Evolutionary conservation across 1,140 invertebrate genomes (phyloP), one percentile per base, ranked within the genome.

Genomic region (Callitettix versicolor): DNA sequence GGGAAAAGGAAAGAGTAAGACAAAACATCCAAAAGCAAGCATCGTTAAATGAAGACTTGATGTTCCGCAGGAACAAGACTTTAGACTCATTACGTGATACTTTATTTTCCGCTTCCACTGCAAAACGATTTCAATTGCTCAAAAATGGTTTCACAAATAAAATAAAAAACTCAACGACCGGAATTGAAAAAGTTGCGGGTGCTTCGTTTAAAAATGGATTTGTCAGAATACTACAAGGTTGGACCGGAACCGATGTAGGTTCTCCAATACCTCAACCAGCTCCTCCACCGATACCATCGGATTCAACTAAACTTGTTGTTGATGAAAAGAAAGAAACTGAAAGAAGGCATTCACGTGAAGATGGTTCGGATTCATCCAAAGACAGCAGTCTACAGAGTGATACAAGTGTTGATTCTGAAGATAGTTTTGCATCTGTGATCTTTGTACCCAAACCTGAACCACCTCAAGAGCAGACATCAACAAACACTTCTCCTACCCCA

Each of bases 341-440:
- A 60, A 68, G 84, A 38, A 73, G 85, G 24, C 72, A 79, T 24
- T 87, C 85, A 0, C 76, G 80, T 53, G 89, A 92, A 68, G 89
- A 91, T 59, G 87, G 87, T 6, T 92, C 89, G 0, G 90, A 93
- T 65, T 91, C 88, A 0, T 90, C 88, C 1, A 94, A 93, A 71
- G 88, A 93, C 64, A 90, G 86, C 64, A 92, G 89, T 68, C 74
- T 93, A 43, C 90, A 93, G 67, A 92, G 88, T 68, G 90, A 94
- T 63, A 93, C 91, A 0, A 92, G 89, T 69, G 84, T 94, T 2
- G 90, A 94, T 68, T 91, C 88, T 1, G 89, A 94, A 70, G 90
- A 94, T 62, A 91, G 87, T 70, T 90, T 91, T 66, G 88, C 88
- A 30, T 91, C 88, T 44, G 90, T 93, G 7, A 93, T 93, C 63